Evolutionary conservation across 2,797 vertebrate genomes (phyloP), one percentile per base, ranked within the genome.

Genomic region (Lates japonicus): DNA sequence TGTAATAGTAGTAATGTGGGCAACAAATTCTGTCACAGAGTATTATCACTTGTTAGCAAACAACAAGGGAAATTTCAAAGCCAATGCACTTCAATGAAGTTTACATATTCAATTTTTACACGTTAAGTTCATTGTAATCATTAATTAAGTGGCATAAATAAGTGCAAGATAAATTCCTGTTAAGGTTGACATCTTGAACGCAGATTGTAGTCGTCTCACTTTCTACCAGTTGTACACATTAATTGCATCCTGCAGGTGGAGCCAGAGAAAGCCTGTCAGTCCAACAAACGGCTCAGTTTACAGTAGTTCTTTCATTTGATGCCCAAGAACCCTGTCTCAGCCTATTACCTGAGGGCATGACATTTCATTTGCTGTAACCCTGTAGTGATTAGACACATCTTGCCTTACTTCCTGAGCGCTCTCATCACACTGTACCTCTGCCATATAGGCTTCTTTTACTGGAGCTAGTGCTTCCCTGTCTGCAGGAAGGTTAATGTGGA

Each of bases 231-330:
- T 71, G 59, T 64, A 5, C 12, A 19, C 5, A 55, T 31, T 14
- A 11, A 13, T 1, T 70, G 11, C 8, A 13, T 80, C 84, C 87
- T 84, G 82, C 88, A 88, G 90, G 73, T 72, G 86, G 88, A 14
- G 82, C 54, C 80, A 85, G 19, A 71, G 71, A 29, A 29, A 51
- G 19, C 17, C 31, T 31, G 8, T 3, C 8, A 41, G 19, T 29
- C 49, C 59, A 37, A 19, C 4, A 35, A 37, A 31, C 22, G 17
- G 46, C 46, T 54, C 9, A 46, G 13, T 33, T 54, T 10, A 14
- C 41, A 39, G 9, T 1, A 1, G 22, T 16, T 48, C 16, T 64
- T 35, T 39, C 11, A 54, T 49, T 16, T 60, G 33, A 71, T 14
- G n/a, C 51, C 20, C 57, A 44, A 65, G 52, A 51, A 7, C 6